Evolutionary conservation across 2,888 invertebrate species (phyloP), one percentile per base, ranked within the genome.

Genomic region (Cataglyphis cursor): DNA sequence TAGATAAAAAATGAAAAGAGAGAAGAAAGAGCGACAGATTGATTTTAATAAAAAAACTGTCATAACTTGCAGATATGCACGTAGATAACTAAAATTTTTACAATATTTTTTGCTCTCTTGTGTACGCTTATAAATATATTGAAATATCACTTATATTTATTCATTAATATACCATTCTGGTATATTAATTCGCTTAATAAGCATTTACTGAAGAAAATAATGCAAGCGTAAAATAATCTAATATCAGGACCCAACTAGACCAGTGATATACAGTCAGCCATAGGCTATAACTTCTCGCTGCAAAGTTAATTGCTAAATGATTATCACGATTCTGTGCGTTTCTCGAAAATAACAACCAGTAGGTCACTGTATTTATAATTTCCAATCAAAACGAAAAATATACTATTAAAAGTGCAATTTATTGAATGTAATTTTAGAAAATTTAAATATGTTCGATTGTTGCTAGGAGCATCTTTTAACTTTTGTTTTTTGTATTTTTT

Each of bases 261-360:
- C 75, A 51, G 21, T 65, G 51, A 75, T 51, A 65, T 75, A 31
- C 75, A 66, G n/a, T 66, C 38, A 24, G 35, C 10, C 24, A 66
- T 51, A 51, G 66, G 31, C 66, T 35, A 41, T 41, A 5, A 15
- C 28, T 41, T 54, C 64, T 21, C 64, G 28, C 38, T 31, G 57
- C 31, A 54, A 80, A 83, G 64, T 83, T 72, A 80, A 83, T 65
- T 75, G 68, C 48, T 83, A 78, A 70, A 41, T 57, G 72, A 68
- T 51, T n/a, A 48, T 28, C 48, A 41, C 28, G 64, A 68, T 57
- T 41, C 38, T 66, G 35, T 51, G 35, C 24, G 15, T 38, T 75
- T 48, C 51, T 65, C 18, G 51, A 51, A 51, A 75, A 35, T 73
- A 61, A 61, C 31, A 61, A 41, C 38, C 12, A 9, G 9, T 61